Percentiles rank a stretch among this genome's conserved stretches.
These are phyloP conservation scores for Apotomis capreana DNA, from an alignment of 2,888 invertebrate genomes.

Conservation along the genomic window DNA sequence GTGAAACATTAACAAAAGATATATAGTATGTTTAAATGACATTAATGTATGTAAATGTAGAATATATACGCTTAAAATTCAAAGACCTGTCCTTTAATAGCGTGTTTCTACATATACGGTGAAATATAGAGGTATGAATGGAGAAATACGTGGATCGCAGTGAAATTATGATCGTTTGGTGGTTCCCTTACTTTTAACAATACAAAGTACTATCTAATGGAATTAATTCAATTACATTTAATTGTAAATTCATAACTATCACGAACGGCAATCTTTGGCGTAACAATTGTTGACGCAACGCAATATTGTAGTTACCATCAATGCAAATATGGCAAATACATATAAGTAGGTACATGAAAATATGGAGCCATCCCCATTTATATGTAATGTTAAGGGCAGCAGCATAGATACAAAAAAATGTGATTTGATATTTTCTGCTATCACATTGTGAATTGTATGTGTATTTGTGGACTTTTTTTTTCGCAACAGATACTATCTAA, in stretches of 20 bases:
- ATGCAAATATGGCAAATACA: no score
- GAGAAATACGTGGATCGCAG: constrained; percentile 4
- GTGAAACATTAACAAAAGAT: constrained; percentile 29
- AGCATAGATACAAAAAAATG: no score
- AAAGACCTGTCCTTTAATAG: constrained; percentile 27
- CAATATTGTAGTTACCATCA: no score
- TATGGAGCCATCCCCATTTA: no score
- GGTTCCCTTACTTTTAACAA: background rate
- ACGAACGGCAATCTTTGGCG: background rate
- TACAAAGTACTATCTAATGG: background rate
- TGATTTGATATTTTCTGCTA: no score
- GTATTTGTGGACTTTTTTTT: no score
- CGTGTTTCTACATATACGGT: constrained; percentile 14
- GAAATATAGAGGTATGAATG: constrained; percentile 1
- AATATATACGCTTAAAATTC: constrained; percentile 36
- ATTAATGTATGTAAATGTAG: constrained; percentile 36
- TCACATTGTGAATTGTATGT: no score
- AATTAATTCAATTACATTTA: background rate
- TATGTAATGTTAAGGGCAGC: no score
- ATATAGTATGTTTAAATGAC: constrained; percentile 34
- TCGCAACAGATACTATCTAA: no score
- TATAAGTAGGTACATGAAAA: no score
- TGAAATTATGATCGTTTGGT: background rate
- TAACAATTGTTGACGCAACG: background rate
- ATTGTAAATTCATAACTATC: constrained; percentile 5